Percentiles rank a stretch among this genome's conserved stretches.
Conservation (phyloP, 2,113 vertebrate genomes). For the Tor tambroides region DNA sequence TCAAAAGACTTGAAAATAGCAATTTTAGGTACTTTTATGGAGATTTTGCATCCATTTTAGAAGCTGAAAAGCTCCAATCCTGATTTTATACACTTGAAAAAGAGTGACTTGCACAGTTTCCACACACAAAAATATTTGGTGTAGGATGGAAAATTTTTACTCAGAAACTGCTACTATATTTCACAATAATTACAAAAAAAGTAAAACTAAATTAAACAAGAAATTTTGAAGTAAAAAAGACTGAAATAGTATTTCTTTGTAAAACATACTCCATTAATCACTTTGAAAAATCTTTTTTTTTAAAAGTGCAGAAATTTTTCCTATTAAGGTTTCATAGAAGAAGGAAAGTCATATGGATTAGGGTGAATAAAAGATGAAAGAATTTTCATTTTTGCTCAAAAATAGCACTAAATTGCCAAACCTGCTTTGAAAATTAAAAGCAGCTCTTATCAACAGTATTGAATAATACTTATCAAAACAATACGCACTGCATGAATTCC, state of each 20-base stretch:
- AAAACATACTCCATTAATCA: no score
- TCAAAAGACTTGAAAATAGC: not conserved
- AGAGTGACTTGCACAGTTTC: not conserved
- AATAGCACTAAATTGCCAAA: not conserved
- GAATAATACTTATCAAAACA: not conserved
- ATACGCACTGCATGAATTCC: constrained; percentile 1
- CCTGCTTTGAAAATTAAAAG: constrained; percentile 5
- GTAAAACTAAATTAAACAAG: no score
- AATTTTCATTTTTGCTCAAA: not conserved
- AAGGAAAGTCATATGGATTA: not conserved
- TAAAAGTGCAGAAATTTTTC: not conserved
- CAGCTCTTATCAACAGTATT: not conserved
- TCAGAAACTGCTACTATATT: not conserved
- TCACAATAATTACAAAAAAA: no score
- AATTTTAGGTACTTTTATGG: not conserved
- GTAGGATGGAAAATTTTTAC: not conserved
- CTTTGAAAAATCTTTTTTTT: not conserved
- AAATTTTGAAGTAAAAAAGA: no score
- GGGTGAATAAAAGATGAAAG: not conserved
- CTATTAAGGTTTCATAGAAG: not conserved
- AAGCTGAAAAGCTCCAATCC: not conserved
- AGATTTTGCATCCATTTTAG: not conserved
- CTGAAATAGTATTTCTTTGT: no score
- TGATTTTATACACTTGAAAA: not conserved
- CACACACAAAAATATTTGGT: not conserved